Evolutionary conservation across 2,113 vertebrate genomes (phyloP), one percentile per base, ranked within the genome.

Genomic region (Progne subis): DNA sequence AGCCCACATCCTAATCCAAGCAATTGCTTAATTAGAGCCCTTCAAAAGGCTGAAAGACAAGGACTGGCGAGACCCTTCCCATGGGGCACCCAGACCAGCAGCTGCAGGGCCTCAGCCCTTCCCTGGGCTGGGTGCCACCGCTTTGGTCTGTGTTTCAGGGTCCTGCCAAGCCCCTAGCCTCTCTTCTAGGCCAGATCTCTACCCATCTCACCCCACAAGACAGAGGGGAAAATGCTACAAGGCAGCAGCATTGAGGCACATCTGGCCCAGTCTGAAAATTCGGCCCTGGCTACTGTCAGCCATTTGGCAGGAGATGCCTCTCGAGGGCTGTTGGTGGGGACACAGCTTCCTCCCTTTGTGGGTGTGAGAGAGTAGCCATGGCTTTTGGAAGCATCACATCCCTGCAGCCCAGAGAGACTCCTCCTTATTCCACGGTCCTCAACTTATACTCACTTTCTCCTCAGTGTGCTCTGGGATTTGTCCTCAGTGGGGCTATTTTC

Each of bases 261-360:
- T 88, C 82, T 94, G 88, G 47, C 34, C 55, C 32, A 80, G 63
- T 12, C 69, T 70, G 71, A 52, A 86, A 92, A 92, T 80, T 50
- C 52, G 81, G 25, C 28, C 78, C 26, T 0, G 0, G 18, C 37
- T 91, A 65, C 78, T 85, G 57, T 56, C 60, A 80, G 13, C 64
- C 5, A 5, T 75, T 95, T 75, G 52, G 47, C 37, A 74, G n/a
- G 16, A 91, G 34, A 31, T 34, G 26, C 31, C 44, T 81, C 83
- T 50, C 0, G 0, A 78, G 57, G 34, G 50, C n/a, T 88, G 15
- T 13, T 78, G 67, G n/a, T 44, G 53, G 52, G 13, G 31, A 71
- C 1, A 0, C 3, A 88, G 52, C 16, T 92, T 74, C 74, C 31
- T 32, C 37, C 72, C 44, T 68, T 57, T 80, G 31, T 31, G 57